phyloP scores from a whole-genome alignment of 2,888 invertebrate genomes.

The Ormyrus thymus region DNA sequence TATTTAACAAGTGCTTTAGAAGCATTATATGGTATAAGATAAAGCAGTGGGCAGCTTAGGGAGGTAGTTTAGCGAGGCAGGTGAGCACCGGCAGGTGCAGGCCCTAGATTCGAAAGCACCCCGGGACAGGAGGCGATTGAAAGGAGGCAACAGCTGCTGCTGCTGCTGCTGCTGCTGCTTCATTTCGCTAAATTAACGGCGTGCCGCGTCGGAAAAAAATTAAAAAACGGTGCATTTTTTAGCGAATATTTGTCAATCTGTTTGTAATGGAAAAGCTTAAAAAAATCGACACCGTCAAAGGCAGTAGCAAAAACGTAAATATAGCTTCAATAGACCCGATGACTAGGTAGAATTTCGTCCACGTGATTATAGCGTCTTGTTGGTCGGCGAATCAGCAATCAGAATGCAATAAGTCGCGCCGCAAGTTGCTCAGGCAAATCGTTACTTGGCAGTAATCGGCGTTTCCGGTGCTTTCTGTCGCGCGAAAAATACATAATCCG shows the following conservation, averaged over 20 bases:
- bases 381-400: too few species aligned
- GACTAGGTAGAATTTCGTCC: too few species aligned
- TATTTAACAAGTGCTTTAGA: too few species aligned
- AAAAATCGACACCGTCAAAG: too few species aligned
- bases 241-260: too few species aligned
- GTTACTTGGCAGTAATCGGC: slow-evolving; percentile 6
- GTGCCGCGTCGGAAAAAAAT: background rate
- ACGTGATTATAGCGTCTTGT: too few species aligned
- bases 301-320: too few species aligned
- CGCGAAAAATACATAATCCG: background rate
- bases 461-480: slow-evolving; percentile 21
- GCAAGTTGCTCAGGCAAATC: background rate
- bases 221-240: too few species aligned
- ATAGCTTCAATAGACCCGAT: too few species aligned
- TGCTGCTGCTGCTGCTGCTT: slow-evolving; percentile 24
- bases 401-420: background rate
- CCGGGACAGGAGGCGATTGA: slow-evolving; percentile 11
- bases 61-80: slow-evolving; percentile 24
- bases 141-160: slow-evolving; percentile 36
- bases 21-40: too few species aligned
- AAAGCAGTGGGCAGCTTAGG: background rate
- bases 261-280: too few species aligned
- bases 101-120: slow-evolving; percentile 13
- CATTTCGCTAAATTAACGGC: slow-evolving; percentile 40
- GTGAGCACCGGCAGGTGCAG: slow-evolving; percentile 41